Evolutionary conservation across 2,113 vertebrate species (phyloP).

Genomic region (Onychostruthus taczanowskii): DNA sequence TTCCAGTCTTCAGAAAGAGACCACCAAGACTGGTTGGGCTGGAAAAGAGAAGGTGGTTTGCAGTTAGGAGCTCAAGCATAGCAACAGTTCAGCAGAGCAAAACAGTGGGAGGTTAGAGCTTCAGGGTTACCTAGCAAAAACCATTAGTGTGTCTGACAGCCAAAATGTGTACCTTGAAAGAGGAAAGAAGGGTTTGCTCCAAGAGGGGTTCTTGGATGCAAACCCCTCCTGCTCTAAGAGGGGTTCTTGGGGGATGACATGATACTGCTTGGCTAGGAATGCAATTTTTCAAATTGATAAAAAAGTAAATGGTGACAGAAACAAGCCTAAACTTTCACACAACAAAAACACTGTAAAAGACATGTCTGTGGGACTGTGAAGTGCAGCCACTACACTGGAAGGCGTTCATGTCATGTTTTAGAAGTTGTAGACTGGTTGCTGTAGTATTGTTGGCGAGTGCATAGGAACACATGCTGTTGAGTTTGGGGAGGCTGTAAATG

Average conservation of each 20-base stretch:
- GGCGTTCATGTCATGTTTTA: neutral
- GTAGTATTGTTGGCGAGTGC: neutral
- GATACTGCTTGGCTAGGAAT: neutral
- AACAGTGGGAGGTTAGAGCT: neutral
- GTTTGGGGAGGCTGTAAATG: neutral
- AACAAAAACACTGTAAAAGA: neutral
- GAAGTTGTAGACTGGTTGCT: neutral
- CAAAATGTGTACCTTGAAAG: neutral
- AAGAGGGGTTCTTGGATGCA: neutral
- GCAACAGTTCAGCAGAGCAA: neutral
- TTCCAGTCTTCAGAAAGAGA: neutral
- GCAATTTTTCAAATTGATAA: neutral
- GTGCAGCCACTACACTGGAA: neutral
- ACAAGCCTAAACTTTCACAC: neutral
- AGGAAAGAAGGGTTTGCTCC: neutral
- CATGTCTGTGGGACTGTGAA: neutral
- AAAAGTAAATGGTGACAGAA: neutral
- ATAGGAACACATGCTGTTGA: neutral
- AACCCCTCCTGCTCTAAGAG: neutral
- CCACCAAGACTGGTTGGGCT: neutral
- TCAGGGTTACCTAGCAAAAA: neutral
- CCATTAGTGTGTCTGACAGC: neutral
- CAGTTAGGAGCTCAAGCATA: fast-evolving
- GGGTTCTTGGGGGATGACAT: neutral
- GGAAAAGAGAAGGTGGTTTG: neutral